Percentiles rank a stretch among this genome's conserved stretches.
These are phyloP conservation scores for Drosophila lacertosa DNA, from an alignment of 1,140 invertebrate genomes.

Conservation along the genomic window DNA sequence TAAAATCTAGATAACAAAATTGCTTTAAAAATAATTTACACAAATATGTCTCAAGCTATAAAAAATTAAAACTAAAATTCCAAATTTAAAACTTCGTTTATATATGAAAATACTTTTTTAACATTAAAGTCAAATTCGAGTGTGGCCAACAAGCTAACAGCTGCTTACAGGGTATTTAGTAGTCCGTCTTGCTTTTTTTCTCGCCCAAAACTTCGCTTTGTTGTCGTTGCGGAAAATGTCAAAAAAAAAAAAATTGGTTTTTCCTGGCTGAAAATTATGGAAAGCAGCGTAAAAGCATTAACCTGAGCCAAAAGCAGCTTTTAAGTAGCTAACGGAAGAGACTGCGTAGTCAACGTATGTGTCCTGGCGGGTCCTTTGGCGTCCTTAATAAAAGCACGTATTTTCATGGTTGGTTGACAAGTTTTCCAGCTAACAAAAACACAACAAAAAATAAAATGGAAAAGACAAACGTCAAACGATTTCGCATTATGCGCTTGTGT, in stretches of 20 bases:
- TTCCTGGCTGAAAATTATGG: slow-evolving; percentile 22
- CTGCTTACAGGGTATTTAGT: too few species aligned
- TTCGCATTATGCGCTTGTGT: slow-evolving; percentile 33
- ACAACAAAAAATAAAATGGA: too few species aligned
- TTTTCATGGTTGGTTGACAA: slow-evolving; percentile 1
- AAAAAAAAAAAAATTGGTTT: slow-evolving; percentile 17
- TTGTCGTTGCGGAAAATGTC: slow-evolving; percentile 2
- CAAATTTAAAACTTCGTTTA: too few species aligned
- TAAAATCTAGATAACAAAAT: too few species aligned
- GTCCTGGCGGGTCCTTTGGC: neutral
- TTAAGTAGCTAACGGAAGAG: neutral
- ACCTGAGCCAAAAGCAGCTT: slow-evolving; percentile 1
- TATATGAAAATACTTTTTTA: too few species aligned
- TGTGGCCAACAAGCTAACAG: too few species aligned
- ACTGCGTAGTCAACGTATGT: neutral
- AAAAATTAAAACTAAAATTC: too few species aligned
- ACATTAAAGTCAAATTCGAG: too few species aligned
- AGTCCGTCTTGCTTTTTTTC: too few species aligned
- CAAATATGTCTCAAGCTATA: too few species aligned
- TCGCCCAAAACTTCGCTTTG: neutral
- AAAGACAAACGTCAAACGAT: slow-evolving; percentile 27
- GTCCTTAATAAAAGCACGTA: slow-evolving; percentile 16
- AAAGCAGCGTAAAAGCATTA: slow-evolving; percentile 25
- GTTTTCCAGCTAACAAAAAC: neutral
- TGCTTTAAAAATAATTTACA: too few species aligned